These are phyloP conservation scores for Drosophila pseudoananassae DNA, from an alignment of 1,140 invertebrate genomes.

Conservation along the genomic window DNA sequence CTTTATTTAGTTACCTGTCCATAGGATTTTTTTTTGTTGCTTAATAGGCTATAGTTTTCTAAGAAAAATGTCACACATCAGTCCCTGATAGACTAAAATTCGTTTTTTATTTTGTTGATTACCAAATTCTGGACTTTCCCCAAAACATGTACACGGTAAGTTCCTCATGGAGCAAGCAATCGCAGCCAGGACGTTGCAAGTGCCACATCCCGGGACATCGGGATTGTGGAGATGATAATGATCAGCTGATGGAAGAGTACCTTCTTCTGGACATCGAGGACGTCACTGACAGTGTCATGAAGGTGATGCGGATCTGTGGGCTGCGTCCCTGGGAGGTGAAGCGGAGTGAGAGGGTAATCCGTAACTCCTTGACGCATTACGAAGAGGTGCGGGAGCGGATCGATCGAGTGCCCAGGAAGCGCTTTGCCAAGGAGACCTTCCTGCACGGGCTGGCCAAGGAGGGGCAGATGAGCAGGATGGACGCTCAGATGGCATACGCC, in stretches of 20 bases:
- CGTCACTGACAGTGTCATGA: constrained; percentile 55
- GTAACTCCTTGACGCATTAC: constrained; percentile 55
- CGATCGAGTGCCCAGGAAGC: constrained; percentile 63
- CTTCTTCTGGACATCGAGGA: constrained; percentile 49
- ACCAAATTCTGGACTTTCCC: background rate
- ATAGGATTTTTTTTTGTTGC: no score
- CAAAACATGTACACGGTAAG: constrained; percentile 7
- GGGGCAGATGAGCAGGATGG: constrained; percentile 64
- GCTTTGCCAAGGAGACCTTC: constrained; percentile 70
- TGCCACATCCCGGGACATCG: constrained; percentile 5
- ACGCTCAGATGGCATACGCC: constrained; percentile 68
- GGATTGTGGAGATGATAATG: background rate
- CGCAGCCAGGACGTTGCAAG: constrained; percentile 4
- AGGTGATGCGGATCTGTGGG: constrained; percentile 70
- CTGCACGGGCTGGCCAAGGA: constrained; percentile 61
- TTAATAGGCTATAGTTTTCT: no score
- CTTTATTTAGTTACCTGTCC: no score
- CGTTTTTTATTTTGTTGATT: background rate
- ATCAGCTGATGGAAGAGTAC: background rate
- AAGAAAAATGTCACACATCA: no score
- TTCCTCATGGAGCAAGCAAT: background rate
- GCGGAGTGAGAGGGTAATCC: constrained; percentile 36
- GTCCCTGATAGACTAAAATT: background rate
- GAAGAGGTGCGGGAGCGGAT: constrained; percentile 59
- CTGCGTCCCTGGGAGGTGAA: constrained; percentile 58